Evolutionary conservation across 2,113 vertebrate species (phyloP).

Genomic region (Stegostoma tigrinum): DNA sequence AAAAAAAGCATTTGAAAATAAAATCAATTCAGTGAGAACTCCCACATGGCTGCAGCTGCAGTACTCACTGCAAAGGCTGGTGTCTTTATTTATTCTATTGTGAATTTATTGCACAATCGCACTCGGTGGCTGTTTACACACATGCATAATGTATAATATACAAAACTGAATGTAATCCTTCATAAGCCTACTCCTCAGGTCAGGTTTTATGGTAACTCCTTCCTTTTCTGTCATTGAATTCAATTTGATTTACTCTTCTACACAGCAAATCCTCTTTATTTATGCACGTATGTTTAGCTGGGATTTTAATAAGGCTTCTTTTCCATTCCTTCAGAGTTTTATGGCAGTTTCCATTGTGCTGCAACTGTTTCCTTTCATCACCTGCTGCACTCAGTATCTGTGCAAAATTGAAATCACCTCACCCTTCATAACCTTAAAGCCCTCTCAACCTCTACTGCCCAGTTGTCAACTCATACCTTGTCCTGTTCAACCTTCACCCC

Average conservation of each 20-base stretch:
- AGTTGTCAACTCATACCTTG: too few relatives aligned
- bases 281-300: not conserved
- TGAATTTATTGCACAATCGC: not conserved
- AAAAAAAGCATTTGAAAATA: not conserved
- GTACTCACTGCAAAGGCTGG: not conserved
- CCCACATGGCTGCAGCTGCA: not conserved
- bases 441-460: too few relatives aligned
- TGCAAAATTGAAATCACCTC: not conserved
- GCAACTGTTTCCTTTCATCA: not conserved
- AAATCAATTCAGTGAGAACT: not conserved
- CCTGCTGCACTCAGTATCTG: not conserved
- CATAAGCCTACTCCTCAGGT: not conserved
- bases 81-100: not conserved
- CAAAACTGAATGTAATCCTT: not conserved
- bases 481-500: too few relatives aligned
- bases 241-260: not conserved
- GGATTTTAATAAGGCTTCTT: not conserved
- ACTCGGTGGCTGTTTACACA: not conserved
- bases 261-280: not conserved
- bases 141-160: conserved; percentile 9
- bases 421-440: not conserved
- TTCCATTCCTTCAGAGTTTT: not conserved
- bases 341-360: not conserved
- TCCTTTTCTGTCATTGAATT: not conserved
- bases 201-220: not conserved